These are phyloP conservation scores for Caenorhabditis sp. DNA, from an alignment of 2,888 invertebrate species.

Conservation along the genomic window DNA sequence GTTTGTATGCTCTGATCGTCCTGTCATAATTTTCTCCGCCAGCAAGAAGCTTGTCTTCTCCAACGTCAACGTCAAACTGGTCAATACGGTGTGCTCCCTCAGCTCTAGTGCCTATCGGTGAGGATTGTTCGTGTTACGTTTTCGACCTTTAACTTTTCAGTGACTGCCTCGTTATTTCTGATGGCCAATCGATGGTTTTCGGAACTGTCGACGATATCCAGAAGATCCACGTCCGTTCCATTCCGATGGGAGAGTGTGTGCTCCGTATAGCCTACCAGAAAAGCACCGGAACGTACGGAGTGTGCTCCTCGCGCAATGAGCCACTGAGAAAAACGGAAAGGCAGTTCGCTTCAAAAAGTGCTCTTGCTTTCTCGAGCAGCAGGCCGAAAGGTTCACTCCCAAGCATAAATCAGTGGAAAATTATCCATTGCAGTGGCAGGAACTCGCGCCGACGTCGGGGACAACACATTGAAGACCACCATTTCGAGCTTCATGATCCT, in stretches of 20 bases:
- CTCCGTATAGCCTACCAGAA: constrained; percentile 91
- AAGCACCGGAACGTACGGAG: constrained; percentile 90
- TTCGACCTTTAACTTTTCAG: constrained; percentile 12
- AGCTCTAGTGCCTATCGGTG: constrained; percentile 92
- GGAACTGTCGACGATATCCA: constrained; percentile 77
- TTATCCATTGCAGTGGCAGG: too few relatives aligned
- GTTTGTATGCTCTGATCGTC: constrained; percentile 94
- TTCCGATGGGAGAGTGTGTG: constrained; percentile 94
- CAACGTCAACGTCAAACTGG: constrained; percentile 82
- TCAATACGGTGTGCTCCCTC: constrained; percentile 97
- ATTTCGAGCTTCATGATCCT: constrained; percentile 86
- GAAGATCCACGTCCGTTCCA: constrained; percentile 83
- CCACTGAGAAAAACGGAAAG: constrained; percentile 83
- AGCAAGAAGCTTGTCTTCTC: constrained; percentile 79
- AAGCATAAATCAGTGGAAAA: too few relatives aligned
- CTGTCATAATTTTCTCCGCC: constrained; percentile 95
- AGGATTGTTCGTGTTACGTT: not conserved
- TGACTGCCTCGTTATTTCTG: constrained; percentile 87
- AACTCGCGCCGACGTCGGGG: constrained; percentile 12
- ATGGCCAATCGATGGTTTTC: constrained; percentile 91
- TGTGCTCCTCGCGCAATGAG: constrained; percentile 89
- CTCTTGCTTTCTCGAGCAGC: constrained; percentile 13
- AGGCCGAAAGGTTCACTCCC: constrained; percentile 20
- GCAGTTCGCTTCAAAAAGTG: constrained; percentile 38
- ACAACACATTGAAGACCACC: constrained; percentile 82